Conservation (phyloP, 2,888 invertebrate species). For the Papilio gigon region DNA sequence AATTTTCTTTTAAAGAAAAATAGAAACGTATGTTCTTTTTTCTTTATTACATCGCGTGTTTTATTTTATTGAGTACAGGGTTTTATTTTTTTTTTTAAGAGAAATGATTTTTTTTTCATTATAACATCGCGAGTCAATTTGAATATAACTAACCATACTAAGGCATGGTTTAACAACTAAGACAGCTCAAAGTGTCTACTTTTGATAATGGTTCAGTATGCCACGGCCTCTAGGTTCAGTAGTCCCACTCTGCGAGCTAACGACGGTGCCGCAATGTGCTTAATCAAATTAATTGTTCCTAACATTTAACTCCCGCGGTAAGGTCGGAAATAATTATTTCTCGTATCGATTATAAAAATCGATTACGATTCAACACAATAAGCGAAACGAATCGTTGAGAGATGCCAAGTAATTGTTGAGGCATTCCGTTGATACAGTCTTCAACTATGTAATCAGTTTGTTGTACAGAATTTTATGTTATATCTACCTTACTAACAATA, state of each 20-base stretch:
- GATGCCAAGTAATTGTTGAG: conserved; percentile 49
- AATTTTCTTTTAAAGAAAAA: too few species aligned
- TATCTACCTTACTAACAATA: not conserved
- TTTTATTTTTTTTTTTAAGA: too few species aligned
- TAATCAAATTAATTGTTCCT: conserved; percentile 74
- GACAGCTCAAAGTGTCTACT: conserved; percentile 39
- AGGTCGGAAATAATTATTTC: conserved; percentile 76
- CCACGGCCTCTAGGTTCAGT: conserved; percentile 53
- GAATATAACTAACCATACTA: not conserved
- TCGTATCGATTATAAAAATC: conserved; percentile 68
- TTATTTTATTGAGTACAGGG: too few species aligned
- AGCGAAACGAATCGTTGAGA: conserved; percentile 68
- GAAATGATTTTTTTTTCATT: too few species aligned
- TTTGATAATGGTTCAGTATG: conserved; percentile 41
- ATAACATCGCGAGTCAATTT: too few species aligned
- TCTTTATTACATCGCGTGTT: too few species aligned
- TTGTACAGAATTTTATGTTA: conserved; percentile 3
- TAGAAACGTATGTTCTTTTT: too few species aligned
- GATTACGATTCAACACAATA: conserved; percentile 70
- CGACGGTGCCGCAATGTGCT: conserved; percentile 48
- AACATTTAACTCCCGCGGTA: conserved; percentile 69
- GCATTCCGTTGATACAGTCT: conserved; percentile 28
- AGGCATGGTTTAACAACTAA: not conserved
- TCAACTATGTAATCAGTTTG: conserved; percentile 22
- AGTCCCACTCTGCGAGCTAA: conserved; percentile 58